phyloP scores from a whole-genome alignment of 2,113 vertebrate species.

The Cromileptes altivelis region DNA sequence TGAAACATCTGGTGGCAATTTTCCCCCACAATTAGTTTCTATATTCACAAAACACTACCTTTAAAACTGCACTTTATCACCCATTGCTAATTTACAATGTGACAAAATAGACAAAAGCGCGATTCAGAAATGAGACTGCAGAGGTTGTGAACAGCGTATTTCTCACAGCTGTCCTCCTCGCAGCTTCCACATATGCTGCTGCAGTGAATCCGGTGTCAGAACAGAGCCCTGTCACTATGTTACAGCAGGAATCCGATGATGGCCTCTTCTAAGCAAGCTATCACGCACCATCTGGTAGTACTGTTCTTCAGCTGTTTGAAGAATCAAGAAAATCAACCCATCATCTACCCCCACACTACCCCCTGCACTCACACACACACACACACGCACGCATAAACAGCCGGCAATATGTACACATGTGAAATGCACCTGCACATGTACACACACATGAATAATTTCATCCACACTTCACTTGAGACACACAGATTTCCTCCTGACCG shows the following conservation, averaged over 20 bases:
- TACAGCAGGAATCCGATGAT: constrained; percentile 69
- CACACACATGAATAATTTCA: constrained; percentile 43
- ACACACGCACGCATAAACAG: constrained; percentile 19
- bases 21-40: constrained; percentile 4
- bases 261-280: constrained; percentile 72
- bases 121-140: background rate
- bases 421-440: constrained; percentile 55
- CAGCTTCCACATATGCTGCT: constrained; percentile 58
- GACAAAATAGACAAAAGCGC: background rate
- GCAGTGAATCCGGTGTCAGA: constrained; percentile 26
- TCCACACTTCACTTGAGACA: constrained; percentile 44
- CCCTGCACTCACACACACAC: constrained; percentile 38
- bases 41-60: background rate
- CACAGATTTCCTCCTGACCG: constrained; percentile 17
- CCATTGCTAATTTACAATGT: constrained; percentile 1
- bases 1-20: constrained; percentile 39
- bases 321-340: constrained; percentile 73
- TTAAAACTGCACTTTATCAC: background rate
- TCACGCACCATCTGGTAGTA: constrained; percentile 77
- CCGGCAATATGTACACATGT: constrained; percentile 33
- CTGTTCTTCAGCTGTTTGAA: constrained; percentile 74
- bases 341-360: constrained; percentile 47
- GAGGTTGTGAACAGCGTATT: background rate
- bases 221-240: constrained; percentile 49
- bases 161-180: constrained; percentile 22